Evolutionary conservation across 2,888 invertebrate genomes (phyloP).

Genomic region (Amphipoea lucens): DNA sequence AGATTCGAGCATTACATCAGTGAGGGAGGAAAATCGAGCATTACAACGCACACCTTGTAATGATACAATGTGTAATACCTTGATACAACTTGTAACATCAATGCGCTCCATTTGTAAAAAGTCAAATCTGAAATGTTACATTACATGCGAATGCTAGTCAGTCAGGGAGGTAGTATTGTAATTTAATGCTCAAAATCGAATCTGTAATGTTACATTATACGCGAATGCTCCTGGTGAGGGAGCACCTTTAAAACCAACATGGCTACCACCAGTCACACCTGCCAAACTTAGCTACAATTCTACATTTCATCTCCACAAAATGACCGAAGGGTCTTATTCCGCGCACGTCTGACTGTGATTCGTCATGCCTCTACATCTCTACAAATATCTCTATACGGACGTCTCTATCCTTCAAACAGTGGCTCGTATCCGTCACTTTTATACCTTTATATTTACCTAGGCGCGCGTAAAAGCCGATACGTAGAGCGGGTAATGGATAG

Average conservation of each 20-base stretch:
- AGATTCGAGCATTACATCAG: too few relatives aligned
- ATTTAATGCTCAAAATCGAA: too few relatives aligned
- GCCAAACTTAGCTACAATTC: constrained; percentile 24
- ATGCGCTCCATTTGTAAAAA: too few relatives aligned
- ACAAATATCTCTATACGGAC: constrained; percentile 58
- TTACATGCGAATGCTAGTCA: too few relatives aligned
- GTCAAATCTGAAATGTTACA: too few relatives aligned
- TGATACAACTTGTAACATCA: too few relatives aligned
- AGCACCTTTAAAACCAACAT: not conserved
- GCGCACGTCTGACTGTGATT: constrained; percentile 70
- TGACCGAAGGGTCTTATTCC: constrained; percentile 64
- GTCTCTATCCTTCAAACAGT: constrained; percentile 80
- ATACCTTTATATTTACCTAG: constrained; percentile 87
- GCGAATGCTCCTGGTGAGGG: too few relatives aligned
- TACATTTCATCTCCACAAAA: constrained; percentile 50
- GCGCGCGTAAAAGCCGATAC: constrained; percentile 83
- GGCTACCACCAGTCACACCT: not conserved
- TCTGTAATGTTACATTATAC: too few relatives aligned
- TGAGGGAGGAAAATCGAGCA: too few relatives aligned
- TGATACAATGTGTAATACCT: too few relatives aligned
- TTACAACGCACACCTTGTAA: too few relatives aligned
- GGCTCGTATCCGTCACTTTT: constrained; percentile 85
- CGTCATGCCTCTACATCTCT: constrained; percentile 67
- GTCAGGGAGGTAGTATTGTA: too few relatives aligned
- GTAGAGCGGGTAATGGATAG: constrained; percentile 69